These are phyloP conservation scores for Argynnis bischoffii DNA, from an alignment of 2,888 invertebrate species.

Conservation along the genomic window DNA sequence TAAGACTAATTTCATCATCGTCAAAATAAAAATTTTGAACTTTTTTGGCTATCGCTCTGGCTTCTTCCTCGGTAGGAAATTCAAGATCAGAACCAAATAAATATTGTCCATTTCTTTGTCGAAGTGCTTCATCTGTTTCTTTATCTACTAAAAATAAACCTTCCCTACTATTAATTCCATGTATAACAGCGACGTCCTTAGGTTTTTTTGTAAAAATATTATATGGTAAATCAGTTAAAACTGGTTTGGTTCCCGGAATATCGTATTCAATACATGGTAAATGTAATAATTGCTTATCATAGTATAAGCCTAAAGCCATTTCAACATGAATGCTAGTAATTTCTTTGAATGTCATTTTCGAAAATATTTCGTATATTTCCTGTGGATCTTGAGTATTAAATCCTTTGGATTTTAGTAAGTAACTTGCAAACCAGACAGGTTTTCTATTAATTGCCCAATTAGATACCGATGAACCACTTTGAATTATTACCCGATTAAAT, in stretches of 20 bases:
- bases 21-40: slow-evolving; percentile 71
- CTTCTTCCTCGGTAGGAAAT: slow-evolving; percentile 59
- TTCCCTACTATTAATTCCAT: slow-evolving; percentile 65
- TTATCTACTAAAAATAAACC: slow-evolving; percentile 54
- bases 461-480: slow-evolving; percentile 66
- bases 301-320: slow-evolving; percentile 61
- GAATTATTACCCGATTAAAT: slow-evolving; percentile 66
- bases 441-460: slow-evolving; percentile 69
- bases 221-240: slow-evolving; percentile 64
- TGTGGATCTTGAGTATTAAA: slow-evolving; percentile 59
- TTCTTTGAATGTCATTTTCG: slow-evolving; percentile 52
- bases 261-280: slow-evolving; percentile 67
- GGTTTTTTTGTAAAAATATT: slow-evolving; percentile 58
- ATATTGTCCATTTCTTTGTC: slow-evolving; percentile 56
- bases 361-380: slow-evolving; percentile 64
- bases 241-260: slow-evolving; percentile 59
- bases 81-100: slow-evolving; percentile 68
- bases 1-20: slow-evolving; percentile 67
- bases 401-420: slow-evolving; percentile 63
- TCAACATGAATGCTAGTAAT: slow-evolving; percentile 52
- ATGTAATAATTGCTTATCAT: slow-evolving; percentile 65
- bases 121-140: slow-evolving; percentile 51
- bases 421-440: slow-evolving; percentile 62
- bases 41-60: slow-evolving; percentile 49
- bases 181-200: slow-evolving; percentile 46